A percentile compares a stretch with the other conserved stretches of the same genome.
These are phyloP conservation scores for Cerastoderma edule DNA, from an alignment of 2,888 invertebrate genomes.

Conservation along the genomic window DNA sequence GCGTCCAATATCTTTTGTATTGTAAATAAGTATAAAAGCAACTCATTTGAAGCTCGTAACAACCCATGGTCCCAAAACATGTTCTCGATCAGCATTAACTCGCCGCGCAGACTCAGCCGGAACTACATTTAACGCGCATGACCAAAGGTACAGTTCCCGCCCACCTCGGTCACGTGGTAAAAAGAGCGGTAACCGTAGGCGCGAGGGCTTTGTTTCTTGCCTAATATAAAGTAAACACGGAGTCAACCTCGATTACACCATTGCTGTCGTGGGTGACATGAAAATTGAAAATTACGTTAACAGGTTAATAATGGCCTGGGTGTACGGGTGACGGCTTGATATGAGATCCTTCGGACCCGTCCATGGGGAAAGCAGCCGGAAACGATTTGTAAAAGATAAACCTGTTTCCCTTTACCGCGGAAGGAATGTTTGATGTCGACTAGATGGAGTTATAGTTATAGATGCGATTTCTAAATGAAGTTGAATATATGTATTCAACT, in stretches of 20 bases:
- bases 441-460: no score
- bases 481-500: no score
- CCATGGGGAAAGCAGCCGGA: no score
- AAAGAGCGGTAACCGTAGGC: slow-evolving; percentile 26
- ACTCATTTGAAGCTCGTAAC: no score
- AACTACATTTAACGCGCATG: background rate
- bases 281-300: slow-evolving; percentile 56
- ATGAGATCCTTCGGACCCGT: background rate
- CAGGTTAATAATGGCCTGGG: slow-evolving; percentile 50
- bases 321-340: slow-evolving; percentile 34
- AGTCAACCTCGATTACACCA: slow-evolving; percentile 49
- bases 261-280: slow-evolving; percentile 44
- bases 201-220: slow-evolving; percentile 38
- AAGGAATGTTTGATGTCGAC: no score
- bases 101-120: no score
- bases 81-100: no score
- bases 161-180: background rate
- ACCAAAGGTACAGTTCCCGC: background rate
- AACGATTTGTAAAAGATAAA: no score
- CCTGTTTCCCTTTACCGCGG: no score
- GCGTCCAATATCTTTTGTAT: background rate
- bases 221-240: slow-evolving; percentile 55
- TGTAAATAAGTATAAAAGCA: no score
- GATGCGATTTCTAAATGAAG: no score
- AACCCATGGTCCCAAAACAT: no score